These are phyloP conservation scores for Mus caroli DNA, from an alignment of 2,797 vertebrate species.

Conservation along the genomic window DNA sequence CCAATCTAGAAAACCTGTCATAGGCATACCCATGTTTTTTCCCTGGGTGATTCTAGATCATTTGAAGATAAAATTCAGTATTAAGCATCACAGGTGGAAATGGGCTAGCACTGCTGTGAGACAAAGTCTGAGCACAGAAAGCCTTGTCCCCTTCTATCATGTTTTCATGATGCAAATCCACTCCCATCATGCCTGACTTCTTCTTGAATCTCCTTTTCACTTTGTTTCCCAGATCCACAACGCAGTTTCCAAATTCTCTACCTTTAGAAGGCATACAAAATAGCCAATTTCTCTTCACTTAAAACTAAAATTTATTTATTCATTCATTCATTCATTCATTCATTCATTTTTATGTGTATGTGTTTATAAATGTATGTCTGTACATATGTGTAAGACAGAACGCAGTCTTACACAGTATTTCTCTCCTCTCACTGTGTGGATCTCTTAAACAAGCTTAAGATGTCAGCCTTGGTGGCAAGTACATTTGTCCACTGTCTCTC, in stretches of 20 bases:
- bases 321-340: not conserved
- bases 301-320: not conserved
- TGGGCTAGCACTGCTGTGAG: not conserved
- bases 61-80: not conserved
- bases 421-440: not conserved
- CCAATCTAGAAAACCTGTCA: not conserved
- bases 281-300: not conserved
- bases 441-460: not conserved
- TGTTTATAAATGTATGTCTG: not conserved
- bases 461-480: not conserved
- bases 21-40: not conserved
- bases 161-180: fast-evolving
- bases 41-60: not conserved
- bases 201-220: not conserved
- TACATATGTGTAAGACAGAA: not conserved
- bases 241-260: not conserved
- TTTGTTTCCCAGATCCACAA: not conserved
- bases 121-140: not conserved
- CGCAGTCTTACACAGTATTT: not conserved
- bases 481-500: not conserved
- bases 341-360: not conserved
- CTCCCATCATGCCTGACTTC: not conserved
- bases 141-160: not conserved
- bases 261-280: not conserved
- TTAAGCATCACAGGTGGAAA: not conserved